These are phyloP conservation scores for Macropus fuliginosus DNA, from an alignment of 2,797 vertebrate species.

Conservation along the genomic window DNA sequence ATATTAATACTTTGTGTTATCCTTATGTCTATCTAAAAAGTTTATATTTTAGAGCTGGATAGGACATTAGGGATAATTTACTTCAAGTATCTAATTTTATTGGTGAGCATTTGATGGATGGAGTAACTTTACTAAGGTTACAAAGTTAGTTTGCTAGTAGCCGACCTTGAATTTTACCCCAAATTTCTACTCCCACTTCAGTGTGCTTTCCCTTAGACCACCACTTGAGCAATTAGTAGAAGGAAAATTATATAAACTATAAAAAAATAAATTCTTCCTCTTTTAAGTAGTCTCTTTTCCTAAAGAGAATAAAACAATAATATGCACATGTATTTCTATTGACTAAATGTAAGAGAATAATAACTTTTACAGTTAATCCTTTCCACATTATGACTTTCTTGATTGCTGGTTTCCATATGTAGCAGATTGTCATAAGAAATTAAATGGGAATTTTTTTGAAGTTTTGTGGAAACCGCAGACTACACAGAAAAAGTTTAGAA, in stretches of 20 bases:
- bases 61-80: not conserved
- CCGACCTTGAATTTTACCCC: not conserved
- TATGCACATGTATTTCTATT: not conserved
- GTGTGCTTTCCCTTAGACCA: not conserved
- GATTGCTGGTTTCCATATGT: not conserved
- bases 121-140: not conserved
- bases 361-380: not conserved
- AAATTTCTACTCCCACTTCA: not conserved
- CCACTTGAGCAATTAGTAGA: slow-evolving; percentile 11
- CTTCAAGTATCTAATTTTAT: not conserved
- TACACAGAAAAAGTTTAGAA: not conserved
- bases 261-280: not conserved
- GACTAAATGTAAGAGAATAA: not conserved
- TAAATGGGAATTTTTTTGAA: not conserved
- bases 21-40: not conserved
- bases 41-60: not conserved
- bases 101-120: not conserved
- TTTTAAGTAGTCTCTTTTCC: slow-evolving; percentile 17
- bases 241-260: not conserved
- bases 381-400: not conserved
- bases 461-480: not conserved
- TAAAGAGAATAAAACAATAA: not conserved
- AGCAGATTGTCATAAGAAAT: not conserved
- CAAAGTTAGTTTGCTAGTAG: not conserved
- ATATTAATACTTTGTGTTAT: not conserved